Evolutionary conservation across 2,888 invertebrate genomes (phyloP), one percentile per base, ranked within the genome.

Genomic region (Chelonus formosanus): DNA sequence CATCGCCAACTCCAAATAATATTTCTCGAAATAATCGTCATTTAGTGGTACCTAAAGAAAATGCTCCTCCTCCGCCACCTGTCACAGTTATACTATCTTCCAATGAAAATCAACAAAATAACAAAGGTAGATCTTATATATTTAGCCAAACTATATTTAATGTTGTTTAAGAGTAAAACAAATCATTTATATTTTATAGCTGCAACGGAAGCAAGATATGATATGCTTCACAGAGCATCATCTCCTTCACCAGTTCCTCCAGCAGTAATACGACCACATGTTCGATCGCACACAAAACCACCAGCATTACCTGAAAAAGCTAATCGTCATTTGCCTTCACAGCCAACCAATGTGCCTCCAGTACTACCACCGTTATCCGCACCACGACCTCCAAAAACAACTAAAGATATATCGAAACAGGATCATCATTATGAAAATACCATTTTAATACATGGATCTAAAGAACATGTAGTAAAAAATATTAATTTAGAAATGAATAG

Each of bases 341-440:
- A 64, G 10, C 52, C 68, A 65, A 63, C 65, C 36, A 63, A 67
- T 8, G 79, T 78, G 5, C 81, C 83, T 3, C 79, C 82, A 2
- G 80, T 80, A n/a, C 80, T 80, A n/a, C 80, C 84, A 44, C 79
- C 82, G 4, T 67, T 78, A 36, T 78, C 78, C 0, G 80, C 79
- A 0, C 83, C 80, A 3, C 74, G 80, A 47, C 82, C 81, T 3
- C 84, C 79, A 1, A 81, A 81, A 64, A 57, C 73, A 2, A 63
- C 72, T 6, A 79, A 79, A 57, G 82, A 83, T 48, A 76, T 78
- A 47, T 71, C 77, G 0, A 85, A 85, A 43, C 80, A 81, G 61
- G 86, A 86, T 68, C 87, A 86, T 47, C 86, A 85, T 73, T 87
- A 87, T 72, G 87, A 87, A 70, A 87, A 87, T 73, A 87, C 87